Evolutionary conservation across 2,113 vertebrate species (phyloP), one percentile per base, ranked within the genome.

Genomic region (Neodon shergylaensis): DNA sequence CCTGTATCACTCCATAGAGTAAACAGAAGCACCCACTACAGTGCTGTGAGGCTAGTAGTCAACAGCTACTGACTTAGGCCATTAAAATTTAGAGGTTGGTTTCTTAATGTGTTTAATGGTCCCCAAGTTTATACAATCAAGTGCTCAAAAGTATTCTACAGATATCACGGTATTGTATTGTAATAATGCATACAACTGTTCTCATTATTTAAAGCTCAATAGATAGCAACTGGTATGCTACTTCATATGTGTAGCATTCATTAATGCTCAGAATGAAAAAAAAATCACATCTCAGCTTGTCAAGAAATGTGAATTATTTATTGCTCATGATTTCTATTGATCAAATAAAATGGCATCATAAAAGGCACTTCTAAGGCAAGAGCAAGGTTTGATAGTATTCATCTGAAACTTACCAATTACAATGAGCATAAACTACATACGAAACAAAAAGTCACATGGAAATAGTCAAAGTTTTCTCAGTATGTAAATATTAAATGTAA

Each of bases 241-340:
- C 52, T 94, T 68, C 95, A 13, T 28, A 66, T 7, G 49, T 70
- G 33, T 58, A 95, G 3, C 33, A 91, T n/a, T 95, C 44, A 79
- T 31, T 88, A 96, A 92, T 49, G 31, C 88, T 42, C 16, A 78
- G 85, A 95, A 91, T 70, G 8, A 85, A 95, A 47, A 58, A 93
- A 90, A 73, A 95, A 88, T 93, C 5, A 73, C 77, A 73, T 31
- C 49, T 49, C 13, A 24, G n/a, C 12, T 93, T 94, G 42, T 58
- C 33, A 95, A 74, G 39, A 95, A 95, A 96, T 82, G 17, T 2
- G 95, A 47, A 68, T 77, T 78, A 91, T 95, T 94, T 94, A 28
- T 72, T 91, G 22, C 92, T 89, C 68, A 89, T 61, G 4, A 70
- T 89, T 92, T 96, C 73, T 95, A 74, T 52, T 91, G 54, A 88